Evolutionary conservation across 2,888 invertebrate species (phyloP).

Genomic region (Himalopsyche tibetana): DNA sequence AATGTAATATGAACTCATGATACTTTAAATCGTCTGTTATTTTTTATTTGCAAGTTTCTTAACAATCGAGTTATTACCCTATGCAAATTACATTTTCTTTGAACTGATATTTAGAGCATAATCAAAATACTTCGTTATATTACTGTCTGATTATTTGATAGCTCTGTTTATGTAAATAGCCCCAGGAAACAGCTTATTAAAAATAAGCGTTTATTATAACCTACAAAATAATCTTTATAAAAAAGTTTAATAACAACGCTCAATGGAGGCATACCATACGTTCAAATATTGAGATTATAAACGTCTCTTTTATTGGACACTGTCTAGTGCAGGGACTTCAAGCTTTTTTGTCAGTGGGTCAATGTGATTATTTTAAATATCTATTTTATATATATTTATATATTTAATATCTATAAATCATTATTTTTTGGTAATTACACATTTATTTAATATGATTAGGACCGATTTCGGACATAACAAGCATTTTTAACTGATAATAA

Average conservation of each 20-base stretch:
- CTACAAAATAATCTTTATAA: conserved; percentile 28
- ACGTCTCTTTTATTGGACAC: conserved; percentile 5
- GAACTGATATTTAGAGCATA: conserved; percentile 17
- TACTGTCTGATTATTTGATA: conserved; percentile 54
- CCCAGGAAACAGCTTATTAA: conserved; percentile 52
- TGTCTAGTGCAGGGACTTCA: background rate
- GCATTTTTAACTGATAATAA: too few relatives aligned
- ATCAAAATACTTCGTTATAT: conserved; percentile 46
- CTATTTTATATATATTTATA: too few relatives aligned
- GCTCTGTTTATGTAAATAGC: conserved; percentile 33
- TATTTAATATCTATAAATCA: too few relatives aligned
- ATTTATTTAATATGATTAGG: too few relatives aligned
- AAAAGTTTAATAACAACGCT: background rate
- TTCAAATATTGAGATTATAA: conserved; percentile 24
- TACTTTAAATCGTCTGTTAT: background rate
- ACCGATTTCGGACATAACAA: too few relatives aligned
- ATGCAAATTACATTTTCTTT: conserved; percentile 35
- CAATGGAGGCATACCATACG: background rate
- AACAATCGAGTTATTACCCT: background rate
- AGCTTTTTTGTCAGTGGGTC: too few relatives aligned
- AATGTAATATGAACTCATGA: too few relatives aligned
- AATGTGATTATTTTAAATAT: too few relatives aligned
- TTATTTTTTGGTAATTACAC: too few relatives aligned
- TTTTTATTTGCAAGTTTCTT: background rate
- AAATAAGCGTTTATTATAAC: conserved; percentile 43